Percentiles rank a stretch among this genome's conserved stretches.
phyloP scores from a whole-genome alignment of 2,113 vertebrate genomes.

The Antechinus stuartii region DNA sequence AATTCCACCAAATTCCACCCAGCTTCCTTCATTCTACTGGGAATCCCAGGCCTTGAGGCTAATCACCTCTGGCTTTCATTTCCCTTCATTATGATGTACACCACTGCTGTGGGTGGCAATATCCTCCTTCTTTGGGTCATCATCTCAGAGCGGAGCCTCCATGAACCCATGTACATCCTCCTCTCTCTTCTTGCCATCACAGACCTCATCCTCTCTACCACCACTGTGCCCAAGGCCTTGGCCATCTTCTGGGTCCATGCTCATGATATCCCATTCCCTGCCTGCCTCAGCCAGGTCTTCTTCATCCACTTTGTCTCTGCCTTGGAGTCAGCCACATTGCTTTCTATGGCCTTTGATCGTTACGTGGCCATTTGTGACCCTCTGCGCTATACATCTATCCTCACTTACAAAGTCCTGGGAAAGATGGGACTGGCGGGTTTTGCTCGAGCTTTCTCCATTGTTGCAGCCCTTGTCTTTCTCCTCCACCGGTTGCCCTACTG shows the following conservation, averaged over 20 bases:
- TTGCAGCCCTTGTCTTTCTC: neutral
- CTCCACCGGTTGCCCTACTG: neutral
- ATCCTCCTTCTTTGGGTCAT: neutral
- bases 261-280: neutral
- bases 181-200: neutral
- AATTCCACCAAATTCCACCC: neutral
- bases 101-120: neutral
- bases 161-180: neutral
- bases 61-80: neutral
- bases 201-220: constrained; percentile 1
- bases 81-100: constrained; percentile 7
- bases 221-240: constrained; percentile 1
- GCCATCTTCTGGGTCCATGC: constrained; percentile 23
- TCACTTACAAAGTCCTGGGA: neutral
- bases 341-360: constrained; percentile 38
- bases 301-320: constrained; percentile 15
- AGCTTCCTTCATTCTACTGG: neutral
- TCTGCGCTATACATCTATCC: neutral
- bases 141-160: neutral
- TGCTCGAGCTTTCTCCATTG: neutral
- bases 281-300: constrained; percentile 5
- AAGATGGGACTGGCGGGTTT: neutral
- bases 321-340: neutral
- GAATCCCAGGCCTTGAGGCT: neutral
- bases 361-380: constrained; percentile 26